A percentile compares a stretch with the other conserved stretches of the same genome.
Conservation (phyloP, 2,113 vertebrate genomes). For the Mesitornis unicolor region DNA sequence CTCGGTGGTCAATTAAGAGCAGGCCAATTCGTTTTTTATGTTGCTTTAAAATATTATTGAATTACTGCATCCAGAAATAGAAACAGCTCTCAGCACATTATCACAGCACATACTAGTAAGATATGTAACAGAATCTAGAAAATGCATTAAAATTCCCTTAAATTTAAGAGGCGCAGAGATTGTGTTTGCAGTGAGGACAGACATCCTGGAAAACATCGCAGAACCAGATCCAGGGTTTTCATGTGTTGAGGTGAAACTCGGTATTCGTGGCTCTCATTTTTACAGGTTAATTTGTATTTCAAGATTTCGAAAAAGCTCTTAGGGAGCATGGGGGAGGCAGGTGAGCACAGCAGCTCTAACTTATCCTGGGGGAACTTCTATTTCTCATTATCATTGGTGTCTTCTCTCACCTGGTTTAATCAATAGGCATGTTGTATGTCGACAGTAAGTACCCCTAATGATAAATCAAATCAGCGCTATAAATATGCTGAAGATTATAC, state of each 20-base stretch:
- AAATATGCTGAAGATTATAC: background rate
- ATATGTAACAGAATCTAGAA: background rate
- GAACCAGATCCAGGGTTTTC: background rate
- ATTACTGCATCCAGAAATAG: background rate
- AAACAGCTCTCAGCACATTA: background rate
- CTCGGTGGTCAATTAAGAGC: background rate
- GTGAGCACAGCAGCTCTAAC: background rate
- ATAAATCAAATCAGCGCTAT: background rate
- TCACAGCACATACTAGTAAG: background rate
- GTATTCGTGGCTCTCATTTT: background rate
- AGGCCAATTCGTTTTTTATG: background rate
- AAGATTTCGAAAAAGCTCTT: background rate
- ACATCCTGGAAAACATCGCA: fast-evolving
- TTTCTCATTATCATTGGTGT: background rate
- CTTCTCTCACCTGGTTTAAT: background rate
- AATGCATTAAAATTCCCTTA: background rate
- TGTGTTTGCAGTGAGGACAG: fast-evolving
- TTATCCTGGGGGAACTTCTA: background rate
- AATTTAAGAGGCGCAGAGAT: background rate
- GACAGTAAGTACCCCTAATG: background rate
- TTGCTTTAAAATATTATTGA: background rate
- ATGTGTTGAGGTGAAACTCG: fast-evolving
- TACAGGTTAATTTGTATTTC: background rate
- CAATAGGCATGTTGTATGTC: background rate
- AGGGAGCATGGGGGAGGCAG: fast-evolving